Conservation (phyloP, 2,888 invertebrate species). For the Sepiola atlantica region DNA sequence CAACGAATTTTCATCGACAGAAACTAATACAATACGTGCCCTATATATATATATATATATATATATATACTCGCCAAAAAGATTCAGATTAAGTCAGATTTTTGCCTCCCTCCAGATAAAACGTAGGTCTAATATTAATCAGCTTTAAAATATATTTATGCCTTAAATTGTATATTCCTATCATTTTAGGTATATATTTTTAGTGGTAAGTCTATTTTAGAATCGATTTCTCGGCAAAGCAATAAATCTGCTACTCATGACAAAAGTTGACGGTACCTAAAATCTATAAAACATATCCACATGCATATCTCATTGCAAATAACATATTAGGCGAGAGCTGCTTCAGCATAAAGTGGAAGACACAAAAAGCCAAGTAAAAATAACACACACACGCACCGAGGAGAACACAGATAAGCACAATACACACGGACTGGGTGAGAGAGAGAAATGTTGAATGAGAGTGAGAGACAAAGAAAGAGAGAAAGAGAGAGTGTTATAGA, state of each 20-base stretch:
- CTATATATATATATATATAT: constrained; percentile 2
- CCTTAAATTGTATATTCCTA: background rate
- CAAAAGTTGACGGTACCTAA: background rate
- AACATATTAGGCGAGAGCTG: background rate
- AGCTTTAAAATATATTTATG: no score
- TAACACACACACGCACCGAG: no score
- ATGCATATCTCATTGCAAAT: background rate
- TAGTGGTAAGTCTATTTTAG: background rate
- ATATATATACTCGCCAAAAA: background rate
- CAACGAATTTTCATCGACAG: no score
- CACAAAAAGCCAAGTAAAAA: background rate
- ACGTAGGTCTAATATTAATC: no score
- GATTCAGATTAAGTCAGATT: background rate
- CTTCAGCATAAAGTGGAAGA: background rate
- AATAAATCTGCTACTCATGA: background rate
- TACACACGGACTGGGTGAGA: no score
- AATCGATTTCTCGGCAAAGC: background rate
- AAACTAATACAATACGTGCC: no score
- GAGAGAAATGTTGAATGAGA: no score
- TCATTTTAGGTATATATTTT: background rate
- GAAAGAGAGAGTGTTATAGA: background rate
- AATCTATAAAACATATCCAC: background rate
- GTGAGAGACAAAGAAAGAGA: background rate
- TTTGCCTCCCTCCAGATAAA: background rate
- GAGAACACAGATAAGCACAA: no score